Evolutionary conservation across 2,888 invertebrate genomes (phyloP), one percentile per base, ranked within the genome.

Genomic region (Nemotelus pantherinus): DNA sequence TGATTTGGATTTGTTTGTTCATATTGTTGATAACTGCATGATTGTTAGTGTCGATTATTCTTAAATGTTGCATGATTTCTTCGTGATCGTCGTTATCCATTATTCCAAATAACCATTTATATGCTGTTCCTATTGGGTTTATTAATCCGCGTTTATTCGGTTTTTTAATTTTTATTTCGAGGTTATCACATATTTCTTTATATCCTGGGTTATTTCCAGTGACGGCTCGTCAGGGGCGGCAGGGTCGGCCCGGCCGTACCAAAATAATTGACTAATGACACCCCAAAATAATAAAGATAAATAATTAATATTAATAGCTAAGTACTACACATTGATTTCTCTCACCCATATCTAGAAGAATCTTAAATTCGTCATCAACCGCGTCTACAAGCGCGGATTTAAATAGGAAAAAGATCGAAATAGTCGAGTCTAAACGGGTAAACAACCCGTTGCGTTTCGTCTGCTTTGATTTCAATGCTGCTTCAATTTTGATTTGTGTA

Each of bases 1-100:
- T 70, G 3, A 70, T 70, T 70, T 70, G 9, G 25, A 70, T 41
- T 70, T 70, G 70, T 9, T 53, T 48, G 10, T 70, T 70, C 39
- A 70, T 39, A n/a, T 7, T 39, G 9, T 70, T 41, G n/a, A 70
- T 50, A 47, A 25, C 48, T 4, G 3, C 43, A 10, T 53, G 53
- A 10, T 53, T 53, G 10, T 53, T 53, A 53, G 43, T 64, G n/a
- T 64, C 64, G 9, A 64, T 64, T 5, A 64, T 44, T 9, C n/a
- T 43, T 64, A 64, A 43, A 64, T 64, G 50, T 45, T 68, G n/a
- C n/a, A 48, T 68, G 6, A 48, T 68, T 48, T 68, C 68, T 68
- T 68, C 68, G 25, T 50, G 39, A 9, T 68, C 48, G 39, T 68
- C 68, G 48, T 68, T 48, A 25, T 68, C 68, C 10, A 68, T 48